A percentile compares a stretch with the other conserved stretches of the same genome.
Conservation (phyloP, 2,888 invertebrate genomes). For the Eupithecia subumbrata region DNA sequence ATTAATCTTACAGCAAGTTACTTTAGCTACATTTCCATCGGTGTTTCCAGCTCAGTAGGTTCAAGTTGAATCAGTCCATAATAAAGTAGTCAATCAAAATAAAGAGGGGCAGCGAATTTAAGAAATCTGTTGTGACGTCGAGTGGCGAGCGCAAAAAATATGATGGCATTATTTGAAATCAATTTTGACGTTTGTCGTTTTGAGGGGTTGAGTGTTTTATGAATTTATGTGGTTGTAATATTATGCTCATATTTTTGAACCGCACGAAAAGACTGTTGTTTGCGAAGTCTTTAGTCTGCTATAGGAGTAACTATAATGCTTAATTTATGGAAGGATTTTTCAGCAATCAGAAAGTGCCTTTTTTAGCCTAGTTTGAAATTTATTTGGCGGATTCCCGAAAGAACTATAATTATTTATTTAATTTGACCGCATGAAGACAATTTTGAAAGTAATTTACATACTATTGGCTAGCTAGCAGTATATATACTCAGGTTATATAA, state of each 20-base stretch:
- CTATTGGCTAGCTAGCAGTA: too few relatives aligned
- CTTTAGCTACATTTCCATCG: constrained; percentile 9
- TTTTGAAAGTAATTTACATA: background rate
- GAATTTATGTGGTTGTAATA: constrained; percentile 1
- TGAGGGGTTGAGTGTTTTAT: constrained; percentile 10
- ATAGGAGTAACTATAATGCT: too few relatives aligned
- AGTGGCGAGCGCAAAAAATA: constrained; percentile 42
- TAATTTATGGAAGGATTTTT: background rate
- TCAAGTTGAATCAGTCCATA: constrained; percentile 1
- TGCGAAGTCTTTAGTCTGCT: background rate
- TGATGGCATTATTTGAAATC: constrained; percentile 38
- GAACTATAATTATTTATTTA: background rate
- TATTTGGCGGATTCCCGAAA: background rate
- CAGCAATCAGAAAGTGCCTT: background rate
- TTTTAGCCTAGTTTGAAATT: background rate
- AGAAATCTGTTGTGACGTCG: constrained; percentile 44
- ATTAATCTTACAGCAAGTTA: constrained; percentile 33
- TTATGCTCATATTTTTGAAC: background rate
- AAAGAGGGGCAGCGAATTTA: constrained; percentile 26
- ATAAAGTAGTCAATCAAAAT: constrained; percentile 19
- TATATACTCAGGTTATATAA: too few relatives aligned
- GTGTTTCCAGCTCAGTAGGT: constrained; percentile 10
- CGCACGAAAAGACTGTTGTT: background rate
- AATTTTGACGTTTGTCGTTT: constrained; percentile 38
- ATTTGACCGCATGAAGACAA: background rate